Evolutionary conservation across 1,140 invertebrate genomes (phyloP), one percentile per base, ranked within the genome.

Genomic region (Ctenoplectra terminalis): DNA sequence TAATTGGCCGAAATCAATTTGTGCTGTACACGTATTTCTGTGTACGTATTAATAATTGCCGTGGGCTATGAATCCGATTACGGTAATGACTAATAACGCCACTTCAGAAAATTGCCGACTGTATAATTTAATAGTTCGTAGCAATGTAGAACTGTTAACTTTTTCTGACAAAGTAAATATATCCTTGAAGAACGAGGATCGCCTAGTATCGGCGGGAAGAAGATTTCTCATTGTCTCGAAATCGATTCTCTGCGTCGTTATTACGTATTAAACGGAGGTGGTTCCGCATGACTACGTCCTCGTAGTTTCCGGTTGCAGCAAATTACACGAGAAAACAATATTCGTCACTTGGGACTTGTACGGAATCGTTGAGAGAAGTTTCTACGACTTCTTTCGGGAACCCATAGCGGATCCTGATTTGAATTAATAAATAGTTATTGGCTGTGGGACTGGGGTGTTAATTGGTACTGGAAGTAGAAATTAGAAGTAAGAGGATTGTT

Each of bases 321-420:
- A 85, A 87, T 84, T 87, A 79, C 75, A 34, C 2, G 40, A 58
- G 58, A 63, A 84, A 90, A 87, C 84, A 77, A 87, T 82, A 80
- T 71, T 52, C 66, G 83, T 61, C 63, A 60, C 26, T 60, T 26
- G 50, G 9, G 61, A 64, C 48, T 73, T 79, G 60, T 84, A 74
- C 23, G 15, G 56, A 15, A 2, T 3, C 20, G 17, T 1, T 31
- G 26, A 9, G 15, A 23, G 5, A 26, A 63, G 56, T 81, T 83
- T 58, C 37, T 54, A 31, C 29, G 69, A 70, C 58, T 46, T 67
- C 26, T 80, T 84, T 60, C 43, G 50, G 34, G 43, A n/a, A 50
- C 31, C 67, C n/a, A 23, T n/a, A 2, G 37, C 26, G 31, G 67
- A 82, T 77, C 90, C 85, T 88, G 88, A 90, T 83, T 58, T 17